Evolutionary conservation across 2,113 vertebrate species (phyloP).

Genomic region (Carassius auratus): DNA sequence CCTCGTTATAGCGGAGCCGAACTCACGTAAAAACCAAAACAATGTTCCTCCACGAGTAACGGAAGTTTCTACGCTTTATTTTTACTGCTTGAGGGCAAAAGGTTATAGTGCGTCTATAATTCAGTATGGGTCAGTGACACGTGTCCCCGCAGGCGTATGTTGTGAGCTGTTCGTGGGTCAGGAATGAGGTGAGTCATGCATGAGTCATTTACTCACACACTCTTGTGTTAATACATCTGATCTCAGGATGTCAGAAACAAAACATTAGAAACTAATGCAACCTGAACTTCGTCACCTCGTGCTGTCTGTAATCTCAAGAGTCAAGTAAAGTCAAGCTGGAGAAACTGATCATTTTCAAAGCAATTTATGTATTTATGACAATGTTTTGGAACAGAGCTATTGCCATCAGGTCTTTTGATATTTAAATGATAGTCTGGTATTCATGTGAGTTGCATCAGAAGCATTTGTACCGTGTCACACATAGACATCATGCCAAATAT

Average conservation of each 20-base stretch:
- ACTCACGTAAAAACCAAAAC: too few relatives aligned
- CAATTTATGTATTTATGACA: neutral
- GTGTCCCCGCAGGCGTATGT: neutral
- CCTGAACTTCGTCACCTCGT: neutral
- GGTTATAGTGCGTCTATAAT: neutral
- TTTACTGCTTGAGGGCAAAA: too few relatives aligned
- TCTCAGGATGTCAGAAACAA: neutral
- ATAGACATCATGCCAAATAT: constrained; percentile 64
- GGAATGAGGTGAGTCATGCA: neutral
- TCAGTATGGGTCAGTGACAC: neutral
- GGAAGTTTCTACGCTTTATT: too few relatives aligned
- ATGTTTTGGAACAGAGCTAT: neutral
- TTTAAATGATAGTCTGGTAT: neutral
- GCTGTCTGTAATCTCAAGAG: too few relatives aligned
- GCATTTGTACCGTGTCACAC: constrained; percentile 61
- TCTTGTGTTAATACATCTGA: neutral
- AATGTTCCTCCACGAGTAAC: too few relatives aligned
- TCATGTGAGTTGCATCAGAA: constrained; percentile 65
- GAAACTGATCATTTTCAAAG: too few relatives aligned
- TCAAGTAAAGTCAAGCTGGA: too few relatives aligned
- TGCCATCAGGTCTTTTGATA: neutral
- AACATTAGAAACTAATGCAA: neutral
- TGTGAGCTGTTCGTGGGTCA: neutral
- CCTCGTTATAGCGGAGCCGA: too few relatives aligned
- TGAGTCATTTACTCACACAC: neutral